Base-by-base conservation (phyloP, 1,140 invertebrate species). In the Portunus trituberculatus region DNA sequence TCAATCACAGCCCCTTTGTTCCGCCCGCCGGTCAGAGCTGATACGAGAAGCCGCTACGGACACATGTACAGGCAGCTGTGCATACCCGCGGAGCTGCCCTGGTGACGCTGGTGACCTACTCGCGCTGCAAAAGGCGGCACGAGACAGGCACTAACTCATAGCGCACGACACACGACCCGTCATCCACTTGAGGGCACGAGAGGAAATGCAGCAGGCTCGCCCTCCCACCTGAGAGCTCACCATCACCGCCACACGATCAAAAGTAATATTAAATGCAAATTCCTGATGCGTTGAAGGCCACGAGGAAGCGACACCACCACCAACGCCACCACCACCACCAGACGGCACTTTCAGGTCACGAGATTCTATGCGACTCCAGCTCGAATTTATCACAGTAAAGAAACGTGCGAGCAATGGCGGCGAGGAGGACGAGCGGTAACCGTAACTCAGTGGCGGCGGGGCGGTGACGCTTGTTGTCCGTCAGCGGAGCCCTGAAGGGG, bases 1-100 rank as follows among this genome's bases (percentile, higher is more conserved):
- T 93, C 84, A 93, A 52, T 88, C 92, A 88, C 29, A 39, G 84
- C 46, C 46, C 83, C 45, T 88, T 31, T 93, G 92, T 32, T 93
- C 92, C 46, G 39, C 39, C 92, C n/a, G 20, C 12, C 25, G 67
- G 3, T 20, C 52, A 59, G 12, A 59, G 52, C 52, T 59, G 52
- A 12, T 20, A 6, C 52, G 10, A 59, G 12, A 59, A 12, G 20
- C 52, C 8, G 52, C 52, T 59, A 59, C 12, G 12, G 20, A 59
- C 12, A 59, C 67, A n/a, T n/a, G 25, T 59, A n/a, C 67, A 25
- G 67, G 67, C 67, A n/a, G 39, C 39, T 6, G 39, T 39, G 39
- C 39, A 39, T 39, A 39, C 39, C 39, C 39, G 67, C 20, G 67
- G 67, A 8, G 25, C 20, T 76, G 67, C 12, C 67, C 67, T 59